Evolutionary conservation across 1,140 invertebrate species (phyloP), one percentile per base, ranked within the genome.

Genomic region (Carposina sasakii): DNA sequence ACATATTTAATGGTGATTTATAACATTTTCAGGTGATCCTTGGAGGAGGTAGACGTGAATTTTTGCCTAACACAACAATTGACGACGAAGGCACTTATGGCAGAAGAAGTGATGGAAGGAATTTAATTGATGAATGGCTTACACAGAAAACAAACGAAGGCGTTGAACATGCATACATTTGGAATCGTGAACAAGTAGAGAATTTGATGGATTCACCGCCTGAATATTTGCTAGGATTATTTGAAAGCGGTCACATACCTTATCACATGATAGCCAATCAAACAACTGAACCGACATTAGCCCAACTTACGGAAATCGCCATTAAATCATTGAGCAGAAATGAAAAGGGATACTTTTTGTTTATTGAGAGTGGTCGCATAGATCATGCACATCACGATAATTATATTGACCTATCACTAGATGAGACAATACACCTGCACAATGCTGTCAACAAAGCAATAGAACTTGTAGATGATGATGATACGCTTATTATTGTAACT

Each of bases 331-430:
- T 96, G 1, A 75, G 85, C 10, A 89, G 89, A 54, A 89, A 90
- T 44, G 44, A 75, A 17, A 89, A 91, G 15, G 93, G 94, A 17
- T 90, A 81, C 54, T 88, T 90, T 26, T 72, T 91, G 0, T 88
- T 90, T 42, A 87, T 90, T 1, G 90, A 90, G 76, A 90, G 24
- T 23, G 42, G 19, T 68, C 84, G 90, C 37, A 94, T 94, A 28
- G 92, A 94, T 63, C 91, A 92, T 63, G 92, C 91, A 6, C 93
- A 94, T 75, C 93, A 94, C 61, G 89, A 88, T 57, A 92, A 91
- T 70, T 90, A 89, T 48, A 90, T 90, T 3, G 89, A 88, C 44
- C 72, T 90, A 36, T 91, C 92, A 0, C 69, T 94, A 12, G 90
- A 92, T 63, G 92, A 94, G 72, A 92, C 92, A 0, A 17, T 91